Evolutionary conservation across 2,797 vertebrate species (phyloP).

Genomic region (Thamnophis elegans): DNA sequence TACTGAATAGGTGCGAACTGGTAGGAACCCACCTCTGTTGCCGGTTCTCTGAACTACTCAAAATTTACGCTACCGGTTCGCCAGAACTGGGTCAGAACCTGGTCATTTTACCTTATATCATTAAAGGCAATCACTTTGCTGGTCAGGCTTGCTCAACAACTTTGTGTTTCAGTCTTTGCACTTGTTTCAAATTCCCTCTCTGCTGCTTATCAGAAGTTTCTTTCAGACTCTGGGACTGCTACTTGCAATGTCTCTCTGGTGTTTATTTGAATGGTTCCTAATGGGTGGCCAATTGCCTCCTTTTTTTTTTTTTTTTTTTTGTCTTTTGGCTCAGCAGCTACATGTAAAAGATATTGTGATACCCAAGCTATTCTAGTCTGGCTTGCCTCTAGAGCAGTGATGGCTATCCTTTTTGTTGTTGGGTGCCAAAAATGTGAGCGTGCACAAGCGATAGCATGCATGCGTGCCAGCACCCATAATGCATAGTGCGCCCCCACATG

Average conservation of each 20-base stretch:
- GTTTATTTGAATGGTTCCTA: background rate
- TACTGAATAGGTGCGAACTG: too few species aligned
- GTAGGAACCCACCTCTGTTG: too few species aligned
- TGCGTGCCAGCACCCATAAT: too few species aligned
- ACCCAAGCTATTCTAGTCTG: background rate
- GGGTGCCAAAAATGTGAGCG: too few species aligned
- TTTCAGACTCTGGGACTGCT: background rate
- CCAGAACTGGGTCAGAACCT: background rate
- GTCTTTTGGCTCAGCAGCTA: background rate
- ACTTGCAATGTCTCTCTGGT: background rate
- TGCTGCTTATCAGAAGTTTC: background rate
- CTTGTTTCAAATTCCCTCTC: background rate
- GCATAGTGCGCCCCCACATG: too few species aligned
- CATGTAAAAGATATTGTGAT: background rate
- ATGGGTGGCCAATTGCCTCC: background rate
- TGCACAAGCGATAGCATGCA: too few species aligned
- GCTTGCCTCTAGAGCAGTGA: background rate
- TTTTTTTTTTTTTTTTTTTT: background rate
- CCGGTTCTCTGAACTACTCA: too few species aligned
- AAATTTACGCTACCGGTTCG: too few species aligned
- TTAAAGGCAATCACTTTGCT: background rate
- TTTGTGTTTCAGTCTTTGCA: background rate
- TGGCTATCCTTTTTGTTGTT: too few species aligned
- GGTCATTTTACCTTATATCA: background rate
- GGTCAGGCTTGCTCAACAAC: background rate